Conservation (phyloP, 1,140 invertebrate species). For the Aphelenchoides fujianensis region DNA sequence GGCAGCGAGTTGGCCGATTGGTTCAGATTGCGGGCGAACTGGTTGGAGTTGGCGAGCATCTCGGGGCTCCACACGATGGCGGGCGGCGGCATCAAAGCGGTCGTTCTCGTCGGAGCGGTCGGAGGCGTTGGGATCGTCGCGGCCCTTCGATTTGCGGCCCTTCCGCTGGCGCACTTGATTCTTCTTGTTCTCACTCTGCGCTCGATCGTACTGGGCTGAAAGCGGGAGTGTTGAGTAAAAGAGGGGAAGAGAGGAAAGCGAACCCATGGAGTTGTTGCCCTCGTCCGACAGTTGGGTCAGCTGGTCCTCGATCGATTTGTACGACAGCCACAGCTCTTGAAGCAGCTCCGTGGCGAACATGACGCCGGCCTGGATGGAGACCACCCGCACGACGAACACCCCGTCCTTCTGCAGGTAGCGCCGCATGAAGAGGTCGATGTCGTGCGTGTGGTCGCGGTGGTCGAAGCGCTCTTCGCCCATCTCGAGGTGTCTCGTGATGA, state of each 20-base stretch:
- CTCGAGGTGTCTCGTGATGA: constrained; percentile 54
- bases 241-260: no score
- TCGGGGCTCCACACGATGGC: no score
- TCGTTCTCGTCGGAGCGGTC: no score
- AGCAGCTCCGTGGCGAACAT: constrained; percentile 61
- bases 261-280: neutral
- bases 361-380: constrained; percentile 62
- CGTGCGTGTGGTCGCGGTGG: constrained; percentile 34
- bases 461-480: constrained; percentile 58
- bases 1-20: no score
- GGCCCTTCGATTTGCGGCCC: neutral
- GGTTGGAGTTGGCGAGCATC: no score
- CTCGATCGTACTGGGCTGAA: neutral
- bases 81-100: no score
- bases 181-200: neutral
- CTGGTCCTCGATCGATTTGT: constrained; percentile 36
- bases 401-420: constrained; percentile 66
- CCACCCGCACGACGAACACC: constrained; percentile 65
- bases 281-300: neutral
- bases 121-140: neutral
- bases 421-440: constrained; percentile 62
- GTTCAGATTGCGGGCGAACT: no score
- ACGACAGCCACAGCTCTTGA: constrained; percentile 42
- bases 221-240: no score
- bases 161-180: neutral